Base-by-base conservation (phyloP, 2,797 vertebrate species). In the Enteromius viviparus region DNA sequence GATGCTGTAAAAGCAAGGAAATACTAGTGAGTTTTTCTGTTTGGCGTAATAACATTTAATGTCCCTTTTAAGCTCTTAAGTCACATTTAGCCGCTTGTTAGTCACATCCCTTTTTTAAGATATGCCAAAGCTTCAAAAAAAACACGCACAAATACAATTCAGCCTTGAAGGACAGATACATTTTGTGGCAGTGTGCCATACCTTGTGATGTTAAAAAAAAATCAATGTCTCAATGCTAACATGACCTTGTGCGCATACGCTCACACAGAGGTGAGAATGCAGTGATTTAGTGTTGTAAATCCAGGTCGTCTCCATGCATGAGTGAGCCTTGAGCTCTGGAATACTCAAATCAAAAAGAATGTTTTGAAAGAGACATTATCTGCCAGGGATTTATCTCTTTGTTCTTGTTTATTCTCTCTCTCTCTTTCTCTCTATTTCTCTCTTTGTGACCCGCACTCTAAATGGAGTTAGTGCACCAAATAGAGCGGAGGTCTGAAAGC, bases 341-440 rank as follows among this genome's bases (percentile, higher is more conserved):
- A 86, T 69, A 77, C 70, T 82, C 78, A 82, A 80, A 87, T 87
- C 76, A 81, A 37, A 78, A 62, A 71, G 34, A 87, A 64, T 65
- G 23, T 81, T 84, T 82, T 71, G 76, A 80, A 76, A 84, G 71
- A 84, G 84, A 88, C 68, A 81, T 76, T 81, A 83, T 85, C 81
- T 82, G 47, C 81, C 45, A 65, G 78, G 85, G 75, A 86, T 81
- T 78, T 78, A 34, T 80, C 53, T 82, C 53, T 71, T 79, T 84
- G 76, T 80, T 85, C 78, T 83, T 82, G 76, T 72, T 47, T 69
- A 65, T 51, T 79, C 69, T 80, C 51, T 78, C 75, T 80, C 60
- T 66, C 40, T 76, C 32, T 5, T 53, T 42, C 2, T 42, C 40
- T 42, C 37, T 37, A 6, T 37, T 5, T 37, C 37, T 5, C 34